Base-by-base conservation (phyloP, 64 coral and sea anemone species). In the Trachythela sp. region DNA sequence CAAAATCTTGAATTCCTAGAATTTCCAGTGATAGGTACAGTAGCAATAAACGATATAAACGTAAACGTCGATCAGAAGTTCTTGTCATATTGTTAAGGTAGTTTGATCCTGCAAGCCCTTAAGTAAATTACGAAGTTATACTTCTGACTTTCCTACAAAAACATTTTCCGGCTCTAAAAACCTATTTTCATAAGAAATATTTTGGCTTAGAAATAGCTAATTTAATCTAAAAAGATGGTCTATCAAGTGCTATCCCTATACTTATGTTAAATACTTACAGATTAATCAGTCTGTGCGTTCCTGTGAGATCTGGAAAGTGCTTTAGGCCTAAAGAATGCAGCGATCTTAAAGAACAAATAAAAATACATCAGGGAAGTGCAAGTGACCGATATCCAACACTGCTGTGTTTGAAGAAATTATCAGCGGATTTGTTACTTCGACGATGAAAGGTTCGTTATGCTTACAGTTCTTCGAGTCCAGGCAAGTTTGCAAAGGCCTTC, bases 291-390 rank as follows among this genome's bases (percentile, higher is more conserved):
- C 67, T 39, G 18, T 50, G 24, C 24, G 88, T 90, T 29, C 88
- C 92, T 18, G 92, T 94, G 30, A 94, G 38, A 51, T 94, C 87
- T 36, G 92, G 92, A 87, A 94, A 94, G 33, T 43, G 85, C 0
- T 87, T 77, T 15, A 94, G 43, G 36, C 87, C 87, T 15, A 90
- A 49, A 86, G 38, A 43, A 1, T 77, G 36, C 45, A 94, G 43
- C 1, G 31, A 24, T 38, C 92, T 94, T 24, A 34, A 71, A 90
- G 1, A 37, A 18, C 27, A 9, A 54, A 48, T 0, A 54, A 30
- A 48, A 34, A 1, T 18, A 54, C 2, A 24, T 18, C 70, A 67
- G 86, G 31, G 30, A 32, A 36, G 36, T 9, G 7, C 58, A 49
- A 22, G 86, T 9, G 38, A 0, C 10, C 4, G 30, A 0, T 13